A percentile compares a stretch with the other conserved stretches of the same genome.
phyloP scores from a whole-genome alignment of 2,888 invertebrate genomes.

The Drosophila quinaria region DNA sequence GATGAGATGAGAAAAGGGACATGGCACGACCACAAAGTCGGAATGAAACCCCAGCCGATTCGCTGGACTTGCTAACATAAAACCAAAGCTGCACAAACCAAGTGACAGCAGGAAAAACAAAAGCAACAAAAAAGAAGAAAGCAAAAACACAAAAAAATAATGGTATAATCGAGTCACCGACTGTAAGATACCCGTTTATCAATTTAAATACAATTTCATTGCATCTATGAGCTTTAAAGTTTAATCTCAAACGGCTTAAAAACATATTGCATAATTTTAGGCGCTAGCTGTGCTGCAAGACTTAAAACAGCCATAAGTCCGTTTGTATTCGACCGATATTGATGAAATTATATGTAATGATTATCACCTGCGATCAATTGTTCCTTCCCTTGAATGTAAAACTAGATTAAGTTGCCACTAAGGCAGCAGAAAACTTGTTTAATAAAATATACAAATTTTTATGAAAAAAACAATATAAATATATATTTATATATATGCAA shows the following conservation, averaged over 20 bases:
- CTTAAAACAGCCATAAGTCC: not conserved
- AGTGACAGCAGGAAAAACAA: slow-evolving; percentile 28
- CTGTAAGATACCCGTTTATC: not conserved
- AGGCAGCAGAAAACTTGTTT: no score
- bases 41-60: slow-evolving; percentile 13
- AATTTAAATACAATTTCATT: not conserved
- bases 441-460: no score
- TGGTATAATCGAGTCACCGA: not conserved
- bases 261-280: not conserved
- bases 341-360: no score
- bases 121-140: slow-evolving; percentile 24
- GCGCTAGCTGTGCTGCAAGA: not conserved
- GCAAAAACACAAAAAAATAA: slow-evolving; percentile 19
- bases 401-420: no score
- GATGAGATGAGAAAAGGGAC: not conserved
- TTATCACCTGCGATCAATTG: no score
- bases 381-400: no score
- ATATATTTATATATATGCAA: no score
- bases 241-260: not conserved
- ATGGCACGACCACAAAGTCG: slow-evolving; percentile 34
- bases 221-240: no score
- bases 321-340: not conserved
- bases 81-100: slow-evolving; percentile 41
- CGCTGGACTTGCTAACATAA: slow-evolving; percentile 23
- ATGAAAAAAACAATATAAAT: no score